Conservation (phyloP, 2,113 vertebrate species). For the Theropithecus gelada region DNA sequence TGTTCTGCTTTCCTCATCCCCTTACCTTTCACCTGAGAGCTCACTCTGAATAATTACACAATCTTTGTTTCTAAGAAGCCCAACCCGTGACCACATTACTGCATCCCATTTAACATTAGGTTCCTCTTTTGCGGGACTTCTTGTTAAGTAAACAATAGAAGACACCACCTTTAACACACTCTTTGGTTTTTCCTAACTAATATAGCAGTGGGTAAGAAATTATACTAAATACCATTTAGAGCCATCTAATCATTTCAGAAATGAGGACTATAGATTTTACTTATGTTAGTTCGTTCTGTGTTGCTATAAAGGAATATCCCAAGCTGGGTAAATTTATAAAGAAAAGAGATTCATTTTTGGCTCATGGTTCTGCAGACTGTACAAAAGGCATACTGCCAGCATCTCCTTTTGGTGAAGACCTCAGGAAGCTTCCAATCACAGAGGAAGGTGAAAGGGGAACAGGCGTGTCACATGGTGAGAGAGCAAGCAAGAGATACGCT, state of each 20-base stretch:
- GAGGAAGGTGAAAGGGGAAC: no score
- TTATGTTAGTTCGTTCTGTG: neutral
- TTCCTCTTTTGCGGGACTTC: neutral
- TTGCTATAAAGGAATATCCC: no score
- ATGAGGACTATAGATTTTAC: neutral
- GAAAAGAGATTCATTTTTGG: no score
- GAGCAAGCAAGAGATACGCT: no score
- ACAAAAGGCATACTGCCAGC: no score
- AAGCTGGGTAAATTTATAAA: no score
- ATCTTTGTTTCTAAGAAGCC: neutral
- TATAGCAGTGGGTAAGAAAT: neutral
- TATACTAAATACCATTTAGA: neutral
- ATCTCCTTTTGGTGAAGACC: no score
- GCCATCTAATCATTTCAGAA: neutral
- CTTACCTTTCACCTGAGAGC: neutral
- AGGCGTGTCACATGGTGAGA: no score
- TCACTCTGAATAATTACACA: neutral
- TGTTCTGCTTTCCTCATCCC: neutral
- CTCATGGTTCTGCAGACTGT: no score
- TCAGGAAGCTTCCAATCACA: no score
- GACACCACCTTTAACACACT: neutral
- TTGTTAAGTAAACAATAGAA: neutral
- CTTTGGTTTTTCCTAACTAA: neutral
- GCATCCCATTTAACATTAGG: no score
- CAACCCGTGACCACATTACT: neutral